Base-by-base conservation (phyloP, 2,113 vertebrate genomes). In the Stomatorhinus ivindoensis region DNA sequence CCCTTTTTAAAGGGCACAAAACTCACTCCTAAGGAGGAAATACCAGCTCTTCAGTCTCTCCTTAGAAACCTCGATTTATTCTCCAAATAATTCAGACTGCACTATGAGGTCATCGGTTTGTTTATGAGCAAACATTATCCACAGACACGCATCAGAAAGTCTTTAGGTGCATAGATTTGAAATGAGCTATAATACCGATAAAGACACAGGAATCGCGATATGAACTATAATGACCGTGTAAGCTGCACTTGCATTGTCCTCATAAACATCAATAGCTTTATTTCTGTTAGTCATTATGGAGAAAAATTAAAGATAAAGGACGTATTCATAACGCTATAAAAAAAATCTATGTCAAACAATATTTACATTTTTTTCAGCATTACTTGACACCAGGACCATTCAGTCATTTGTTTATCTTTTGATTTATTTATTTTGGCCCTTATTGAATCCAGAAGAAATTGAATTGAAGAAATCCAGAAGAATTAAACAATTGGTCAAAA, bases 1-100 rank as follows among this genome's bases (percentile, higher is more conserved):
- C 82, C 90, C 90, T 89, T 91, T 91, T 89, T 86, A 91, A 90
- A 93, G 92, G 91, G 73, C 61, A 93, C 86, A 58, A 90, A 90
- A 91, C 76, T 87, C 42, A 85, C 80, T 31, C 73, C 85, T 61
- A 85, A 84, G 11, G 51, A 80, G 35, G 31, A 80, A 80, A 42
- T 80, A 80, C 73, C 73, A 80, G 13, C 73, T 58, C 84, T 39
- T 90, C 46, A 73, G 50, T 44, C 58, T 84, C 24, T 35, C 31
- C 35, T 91, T 27, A 27, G n/a, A 27, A 90, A 90, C 90, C n/a
- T 50, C 50, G 0, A 9, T 89, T 80, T 84, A 51, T 46, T 24
- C 21, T 47, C 44, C 44, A 84, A 84, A 84, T 47, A 83, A 83
- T 83, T 83, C 39, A 42, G 8, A 83, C 35, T 83, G 39, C 6